A percentile compares a stretch with the other conserved stretches of the same genome.
These are phyloP conservation scores for Crepidodera aurea DNA, from an alignment of 2,888 invertebrate genomes.

Conservation along the genomic window DNA sequence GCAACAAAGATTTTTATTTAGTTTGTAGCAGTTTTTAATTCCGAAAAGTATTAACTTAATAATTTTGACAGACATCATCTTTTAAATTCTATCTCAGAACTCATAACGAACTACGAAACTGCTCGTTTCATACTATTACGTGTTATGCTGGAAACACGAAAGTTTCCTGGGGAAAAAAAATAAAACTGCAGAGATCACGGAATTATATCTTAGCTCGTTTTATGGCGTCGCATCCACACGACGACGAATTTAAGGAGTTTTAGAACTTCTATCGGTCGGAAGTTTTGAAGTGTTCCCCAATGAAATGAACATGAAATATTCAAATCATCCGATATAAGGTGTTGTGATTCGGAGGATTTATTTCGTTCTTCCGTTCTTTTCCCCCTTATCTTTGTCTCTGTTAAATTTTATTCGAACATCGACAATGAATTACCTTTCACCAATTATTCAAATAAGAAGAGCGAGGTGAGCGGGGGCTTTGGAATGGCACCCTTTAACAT, in stretches of 20 bases:
- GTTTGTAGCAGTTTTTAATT: not conserved
- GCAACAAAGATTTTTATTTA: too few species aligned
- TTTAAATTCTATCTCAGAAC: slow-evolving; percentile 15
- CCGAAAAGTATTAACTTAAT: not conserved
- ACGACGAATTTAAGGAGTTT: slow-evolving; percentile 47
- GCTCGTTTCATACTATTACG: slow-evolving; percentile 18
- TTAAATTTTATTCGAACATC: slow-evolving; percentile 6
- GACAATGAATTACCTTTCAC: slow-evolving; percentile 1
- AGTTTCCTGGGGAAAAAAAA: slow-evolving; percentile 14
- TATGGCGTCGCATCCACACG: slow-evolving; percentile 19
- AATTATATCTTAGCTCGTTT: slow-evolving; percentile 29
- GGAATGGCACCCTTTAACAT: not conserved
- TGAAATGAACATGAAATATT: slow-evolving; percentile 50
- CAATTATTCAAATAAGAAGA: not conserved
- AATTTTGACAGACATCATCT: slow-evolving; percentile 1
- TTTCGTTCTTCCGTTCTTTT: not conserved
- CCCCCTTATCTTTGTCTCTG: slow-evolving; percentile 2
- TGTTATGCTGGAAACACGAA: slow-evolving; percentile 18
- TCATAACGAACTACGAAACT: slow-evolving; percentile 18
- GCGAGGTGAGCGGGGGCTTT: not conserved
- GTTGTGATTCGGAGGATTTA: slow-evolving; percentile 10
- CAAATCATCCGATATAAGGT: slow-evolving; percentile 45
- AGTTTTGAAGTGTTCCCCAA: slow-evolving; percentile 45
- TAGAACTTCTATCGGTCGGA: slow-evolving; percentile 47
- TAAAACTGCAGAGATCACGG: slow-evolving; percentile 26